phyloP scores from a whole-genome alignment of 2,888 invertebrate species.

The Drosophila kambysellisi region DNA sequence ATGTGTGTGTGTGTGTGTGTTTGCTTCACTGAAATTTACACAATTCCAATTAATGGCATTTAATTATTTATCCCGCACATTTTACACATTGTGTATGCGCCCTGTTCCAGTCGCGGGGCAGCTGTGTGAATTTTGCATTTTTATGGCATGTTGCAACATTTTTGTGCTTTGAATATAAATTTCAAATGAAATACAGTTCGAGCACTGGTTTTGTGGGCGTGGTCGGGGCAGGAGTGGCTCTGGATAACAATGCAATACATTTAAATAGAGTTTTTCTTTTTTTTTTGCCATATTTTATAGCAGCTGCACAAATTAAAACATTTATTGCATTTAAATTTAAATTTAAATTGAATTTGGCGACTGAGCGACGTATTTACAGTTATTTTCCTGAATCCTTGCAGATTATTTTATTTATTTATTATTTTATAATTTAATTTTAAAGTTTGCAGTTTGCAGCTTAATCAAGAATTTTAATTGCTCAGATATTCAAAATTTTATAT shows the following conservation, averaged over 20 bases:
- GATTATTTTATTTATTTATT: background rate
- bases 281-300: background rate
- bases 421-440: background rate
- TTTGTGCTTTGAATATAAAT: conserved; percentile 55
- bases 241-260: conserved; percentile 32
- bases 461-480: background rate
- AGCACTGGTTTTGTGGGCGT: background rate
- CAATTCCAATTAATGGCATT: conserved; percentile 78
- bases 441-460: background rate
- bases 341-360: background rate
- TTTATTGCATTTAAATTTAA: background rate
- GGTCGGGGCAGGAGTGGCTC: background rate
- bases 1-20: conserved; percentile 4
- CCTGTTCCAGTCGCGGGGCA: conserved; percentile 35
- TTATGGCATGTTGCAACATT: conserved; percentile 56
- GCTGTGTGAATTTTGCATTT: conserved; percentile 76
- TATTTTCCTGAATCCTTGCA: background rate
- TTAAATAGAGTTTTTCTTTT: conserved; percentile 6
- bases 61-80: conserved; percentile 77
- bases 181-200: conserved; percentile 22
- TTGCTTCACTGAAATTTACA: conserved; percentile 70
- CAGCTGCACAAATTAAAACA: background rate
- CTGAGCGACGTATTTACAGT: background rate
- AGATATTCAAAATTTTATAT: background rate
- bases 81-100: conserved; percentile 63